These are phyloP conservation scores for Julus scanicus DNA, from an alignment of 2,888 invertebrate species.

Conservation along the genomic window DNA sequence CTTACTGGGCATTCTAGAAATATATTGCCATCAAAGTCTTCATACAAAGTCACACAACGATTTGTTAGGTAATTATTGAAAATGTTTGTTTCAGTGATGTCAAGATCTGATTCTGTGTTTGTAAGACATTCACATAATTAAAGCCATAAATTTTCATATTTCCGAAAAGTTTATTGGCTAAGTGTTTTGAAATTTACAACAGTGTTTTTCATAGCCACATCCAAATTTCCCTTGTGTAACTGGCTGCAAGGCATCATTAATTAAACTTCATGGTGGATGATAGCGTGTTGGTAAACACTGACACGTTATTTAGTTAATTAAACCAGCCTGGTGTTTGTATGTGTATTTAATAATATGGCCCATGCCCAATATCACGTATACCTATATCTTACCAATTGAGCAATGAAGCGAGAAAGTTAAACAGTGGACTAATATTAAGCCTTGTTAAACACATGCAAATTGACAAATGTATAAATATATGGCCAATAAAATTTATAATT, in stretches of 20 bases:
- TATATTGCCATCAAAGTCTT: too few species aligned
- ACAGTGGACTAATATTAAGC: neutral
- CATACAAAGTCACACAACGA: too few species aligned
- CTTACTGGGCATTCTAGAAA: too few species aligned
- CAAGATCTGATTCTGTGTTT: too few species aligned
- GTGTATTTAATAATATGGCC: neutral
- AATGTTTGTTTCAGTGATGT: too few species aligned
- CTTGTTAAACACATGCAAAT: conserved; percentile 14
- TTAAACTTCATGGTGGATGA: neutral
- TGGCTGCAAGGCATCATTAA: neutral
- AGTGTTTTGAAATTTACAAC: too few species aligned
- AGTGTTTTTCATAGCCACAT: too few species aligned
- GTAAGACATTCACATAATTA: too few species aligned
- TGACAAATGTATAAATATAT: conserved; percentile 6
- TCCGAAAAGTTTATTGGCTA: too few species aligned
- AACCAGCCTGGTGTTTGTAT: neutral
- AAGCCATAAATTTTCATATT: too few species aligned
- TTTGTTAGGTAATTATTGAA: too few species aligned
- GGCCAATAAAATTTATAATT: conserved; percentile 17
- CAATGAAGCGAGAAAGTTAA: conserved; percentile 6
- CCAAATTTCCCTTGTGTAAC: neutral
- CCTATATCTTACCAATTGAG: neutral
- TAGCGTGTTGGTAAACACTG: neutral
- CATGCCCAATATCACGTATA: neutral
- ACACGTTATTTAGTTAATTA: neutral